Evolutionary conservation across 2,113 vertebrate species (phyloP).

Genomic region (Melanostigma gelatinosum): DNA sequence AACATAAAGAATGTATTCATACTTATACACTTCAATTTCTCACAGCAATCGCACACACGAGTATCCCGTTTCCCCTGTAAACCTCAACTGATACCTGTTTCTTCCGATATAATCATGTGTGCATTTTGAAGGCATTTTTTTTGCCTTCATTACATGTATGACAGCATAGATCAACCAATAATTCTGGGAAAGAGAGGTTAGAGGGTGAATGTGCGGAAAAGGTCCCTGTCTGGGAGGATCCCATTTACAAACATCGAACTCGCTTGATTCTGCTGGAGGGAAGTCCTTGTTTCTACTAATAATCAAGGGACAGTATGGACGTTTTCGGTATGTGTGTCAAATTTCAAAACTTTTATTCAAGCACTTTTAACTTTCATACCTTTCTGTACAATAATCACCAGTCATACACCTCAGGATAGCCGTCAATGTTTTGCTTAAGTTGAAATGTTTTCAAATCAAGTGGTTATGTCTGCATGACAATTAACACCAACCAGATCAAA

Average conservation of each 20-base stretch:
- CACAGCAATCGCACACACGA: not conserved
- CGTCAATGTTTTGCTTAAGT: not conserved
- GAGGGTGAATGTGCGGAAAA: not conserved
- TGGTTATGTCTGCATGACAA: not conserved
- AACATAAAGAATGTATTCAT: conserved; percentile 56
- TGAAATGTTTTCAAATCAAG: not conserved
- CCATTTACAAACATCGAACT: not conserved
- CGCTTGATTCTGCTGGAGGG: not conserved
- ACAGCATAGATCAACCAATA: not conserved
- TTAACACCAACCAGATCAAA: not conserved
- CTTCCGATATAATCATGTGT: not conserved
- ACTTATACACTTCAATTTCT: not conserved
- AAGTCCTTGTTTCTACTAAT: not conserved
- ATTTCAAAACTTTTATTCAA: not conserved
- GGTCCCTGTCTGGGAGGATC: not conserved
- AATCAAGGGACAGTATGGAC: not conserved
- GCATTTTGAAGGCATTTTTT: not conserved
- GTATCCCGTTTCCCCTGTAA: not conserved
- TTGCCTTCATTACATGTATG: not conserved
- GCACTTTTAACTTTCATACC: not conserved
- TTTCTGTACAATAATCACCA: not conserved
- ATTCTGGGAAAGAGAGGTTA: not conserved
- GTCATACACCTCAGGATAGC: not conserved
- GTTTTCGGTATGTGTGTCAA: not conserved
- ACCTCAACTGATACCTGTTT: not conserved